Evolutionary conservation across 2,888 invertebrate genomes (phyloP).

Genomic region (Acanthopleura granulata): DNA sequence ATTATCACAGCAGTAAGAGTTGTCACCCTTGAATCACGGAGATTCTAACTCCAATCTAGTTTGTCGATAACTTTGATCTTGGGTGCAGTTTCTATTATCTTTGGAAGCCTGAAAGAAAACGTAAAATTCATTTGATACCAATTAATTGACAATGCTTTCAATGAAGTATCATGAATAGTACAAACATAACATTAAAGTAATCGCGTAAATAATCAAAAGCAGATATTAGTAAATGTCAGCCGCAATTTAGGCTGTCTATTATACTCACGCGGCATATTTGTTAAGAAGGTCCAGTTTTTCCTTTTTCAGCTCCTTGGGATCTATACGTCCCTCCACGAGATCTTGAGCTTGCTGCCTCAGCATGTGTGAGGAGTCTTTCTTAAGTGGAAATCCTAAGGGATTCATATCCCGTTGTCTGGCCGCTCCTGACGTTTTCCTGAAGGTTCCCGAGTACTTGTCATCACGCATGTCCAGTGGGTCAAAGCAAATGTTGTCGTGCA

Average conservation of each 20-base stretch:
- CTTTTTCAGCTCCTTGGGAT: constrained; percentile 38
- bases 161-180: too few species aligned
- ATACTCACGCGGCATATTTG: constrained; percentile 51
- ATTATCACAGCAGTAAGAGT: too few species aligned
- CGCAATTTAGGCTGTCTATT: not conserved
- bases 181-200: too few species aligned
- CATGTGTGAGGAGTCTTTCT: constrained; percentile 50
- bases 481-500: constrained; percentile 67
- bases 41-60: not conserved
- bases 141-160: too few species aligned
- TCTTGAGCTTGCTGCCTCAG: constrained; percentile 53
- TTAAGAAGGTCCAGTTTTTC: constrained; percentile 50
- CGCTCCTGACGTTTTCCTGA: constrained; percentile 49
- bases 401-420: constrained; percentile 65
- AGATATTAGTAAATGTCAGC: too few species aligned
- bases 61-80: not conserved
- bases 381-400: constrained; percentile 62
- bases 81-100: constrained; percentile 34
- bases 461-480: constrained; percentile 67
- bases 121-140: not conserved
- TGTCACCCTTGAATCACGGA: too few species aligned
- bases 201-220: too few species aligned
- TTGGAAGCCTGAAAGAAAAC: constrained; percentile 35
- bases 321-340: constrained; percentile 51
- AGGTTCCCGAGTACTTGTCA: constrained; percentile 54